Conservation (phyloP, 1,140 invertebrate genomes). For the Doryteuthis pealeii region DNA sequence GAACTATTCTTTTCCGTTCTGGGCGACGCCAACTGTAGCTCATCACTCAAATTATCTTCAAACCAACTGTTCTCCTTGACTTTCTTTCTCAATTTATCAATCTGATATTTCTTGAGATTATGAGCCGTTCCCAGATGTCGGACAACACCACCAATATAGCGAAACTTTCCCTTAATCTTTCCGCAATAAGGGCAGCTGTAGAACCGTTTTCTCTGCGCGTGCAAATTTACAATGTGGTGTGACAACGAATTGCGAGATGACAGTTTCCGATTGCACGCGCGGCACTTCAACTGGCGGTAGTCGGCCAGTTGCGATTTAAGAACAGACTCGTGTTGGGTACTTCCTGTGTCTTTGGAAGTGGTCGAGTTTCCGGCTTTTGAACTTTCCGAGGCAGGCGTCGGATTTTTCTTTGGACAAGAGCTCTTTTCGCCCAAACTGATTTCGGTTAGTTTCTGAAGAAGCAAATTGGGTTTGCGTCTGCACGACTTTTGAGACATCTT, state of each 20-base stretch:
- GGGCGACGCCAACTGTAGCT: too few species aligned
- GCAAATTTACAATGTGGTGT: slow-evolving; percentile 53
- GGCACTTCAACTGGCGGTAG: slow-evolving; percentile 25
- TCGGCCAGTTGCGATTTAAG: slow-evolving; percentile 14
- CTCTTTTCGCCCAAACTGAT: background rate
- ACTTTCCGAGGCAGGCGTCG: background rate
- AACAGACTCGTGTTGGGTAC: background rate
- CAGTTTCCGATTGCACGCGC: slow-evolving; percentile 46
- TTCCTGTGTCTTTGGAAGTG: background rate
- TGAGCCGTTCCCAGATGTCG: slow-evolving; percentile 54
- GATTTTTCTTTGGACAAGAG: background rate
- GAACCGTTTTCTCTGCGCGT: slow-evolving; percentile 44
- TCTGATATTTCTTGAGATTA: slow-evolving; percentile 49
- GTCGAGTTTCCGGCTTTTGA: background rate
- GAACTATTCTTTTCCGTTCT: too few species aligned
- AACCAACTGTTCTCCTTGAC: slow-evolving; percentile 27
- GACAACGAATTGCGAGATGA: slow-evolving; percentile 45
- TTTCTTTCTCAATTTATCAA: slow-evolving; percentile 45
- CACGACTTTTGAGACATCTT: background rate
- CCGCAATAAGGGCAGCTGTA: slow-evolving; percentile 57
- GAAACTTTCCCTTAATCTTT: slow-evolving; percentile 36
- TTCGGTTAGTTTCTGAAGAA: background rate
- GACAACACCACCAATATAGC: slow-evolving; percentile 52
- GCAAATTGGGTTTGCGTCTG: background rate
- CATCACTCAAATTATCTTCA: background rate